phyloP scores from a whole-genome alignment of 1,140 invertebrate species.

The Littorina saxatilis region DNA sequence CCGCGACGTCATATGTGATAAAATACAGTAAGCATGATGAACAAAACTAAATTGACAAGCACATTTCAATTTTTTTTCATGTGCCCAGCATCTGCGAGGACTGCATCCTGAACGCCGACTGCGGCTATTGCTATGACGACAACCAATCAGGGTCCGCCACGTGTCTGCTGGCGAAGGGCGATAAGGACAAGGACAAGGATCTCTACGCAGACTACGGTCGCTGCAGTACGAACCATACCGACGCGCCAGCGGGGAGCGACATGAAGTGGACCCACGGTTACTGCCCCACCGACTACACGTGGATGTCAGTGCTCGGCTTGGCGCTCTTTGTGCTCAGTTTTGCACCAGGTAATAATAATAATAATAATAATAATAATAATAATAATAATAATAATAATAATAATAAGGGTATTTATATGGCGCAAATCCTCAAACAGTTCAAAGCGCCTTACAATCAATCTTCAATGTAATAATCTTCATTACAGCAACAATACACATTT shows the following conservation, averaged over 20 bases:
- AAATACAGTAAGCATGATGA: background rate
- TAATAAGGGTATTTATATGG: too few relatives aligned
- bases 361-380: too few relatives aligned
- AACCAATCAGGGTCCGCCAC: constrained; percentile 48
- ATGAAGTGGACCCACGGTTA: constrained; percentile 74
- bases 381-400: too few relatives aligned
- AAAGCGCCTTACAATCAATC: too few relatives aligned
- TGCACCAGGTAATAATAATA: constrained; percentile 78
- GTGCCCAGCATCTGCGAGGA: constrained; percentile 72
- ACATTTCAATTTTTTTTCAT: background rate
- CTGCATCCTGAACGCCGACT: constrained; percentile 72
- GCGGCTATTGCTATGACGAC: constrained; percentile 77
- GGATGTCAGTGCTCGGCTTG: constrained; percentile 78
- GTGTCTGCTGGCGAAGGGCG: constrained; percentile 54
- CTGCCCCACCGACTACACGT: constrained; percentile 78
- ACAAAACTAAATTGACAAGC: background rate
- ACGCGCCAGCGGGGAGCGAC: constrained; percentile 16
- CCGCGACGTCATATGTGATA: background rate
- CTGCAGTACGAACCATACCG: constrained; percentile 49
- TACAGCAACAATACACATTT: too few relatives aligned
- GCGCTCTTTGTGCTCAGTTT: constrained; percentile 78
- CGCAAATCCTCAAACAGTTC: too few relatives aligned
- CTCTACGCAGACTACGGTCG: constrained; percentile 50
- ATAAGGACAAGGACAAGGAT: constrained; percentile 53
- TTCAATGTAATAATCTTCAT: too few relatives aligned